Evolutionary conservation across 1,140 invertebrate species (phyloP).

Genomic region (Pemphigus obesinymphae): DNA sequence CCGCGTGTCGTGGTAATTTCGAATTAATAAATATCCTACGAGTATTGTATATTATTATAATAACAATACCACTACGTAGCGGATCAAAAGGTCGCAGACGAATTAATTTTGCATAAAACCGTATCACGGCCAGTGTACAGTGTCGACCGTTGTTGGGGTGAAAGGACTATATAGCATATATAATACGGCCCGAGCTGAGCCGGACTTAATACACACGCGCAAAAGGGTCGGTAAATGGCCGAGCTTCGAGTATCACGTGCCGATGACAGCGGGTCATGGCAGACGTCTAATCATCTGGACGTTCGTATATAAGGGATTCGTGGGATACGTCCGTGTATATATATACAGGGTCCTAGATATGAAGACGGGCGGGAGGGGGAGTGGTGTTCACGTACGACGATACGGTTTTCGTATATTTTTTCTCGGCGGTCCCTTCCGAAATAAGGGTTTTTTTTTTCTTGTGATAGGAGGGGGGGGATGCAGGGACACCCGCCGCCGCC

Average conservation of each 20-base stretch:
- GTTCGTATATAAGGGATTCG: background rate
- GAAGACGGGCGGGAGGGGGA: background rate
- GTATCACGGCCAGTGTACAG: background rate
- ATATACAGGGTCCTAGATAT: background rate
- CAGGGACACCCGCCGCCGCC: background rate
- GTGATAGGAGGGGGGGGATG: background rate
- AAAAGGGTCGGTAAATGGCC: background rate
- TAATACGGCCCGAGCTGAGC: background rate
- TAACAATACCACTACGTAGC: too few species aligned
- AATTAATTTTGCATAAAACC: background rate
- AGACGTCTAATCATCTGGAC: background rate
- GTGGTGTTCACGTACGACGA: background rate
- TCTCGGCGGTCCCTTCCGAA: background rate
- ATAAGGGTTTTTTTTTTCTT: background rate
- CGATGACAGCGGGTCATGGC: background rate
- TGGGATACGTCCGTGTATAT: background rate
- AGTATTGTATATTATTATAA: too few species aligned
- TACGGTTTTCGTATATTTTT: background rate
- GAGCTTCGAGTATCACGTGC: slow-evolving; percentile 14
- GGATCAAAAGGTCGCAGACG: background rate
- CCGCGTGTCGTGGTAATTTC: too few species aligned
- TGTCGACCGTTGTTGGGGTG: background rate
- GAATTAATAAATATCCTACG: too few species aligned
- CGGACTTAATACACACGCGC: background rate
- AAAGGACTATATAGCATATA: too few species aligned